Evolutionary conservation across 2,888 invertebrate species (phyloP).

Genomic region (Xanthia togata): DNA sequence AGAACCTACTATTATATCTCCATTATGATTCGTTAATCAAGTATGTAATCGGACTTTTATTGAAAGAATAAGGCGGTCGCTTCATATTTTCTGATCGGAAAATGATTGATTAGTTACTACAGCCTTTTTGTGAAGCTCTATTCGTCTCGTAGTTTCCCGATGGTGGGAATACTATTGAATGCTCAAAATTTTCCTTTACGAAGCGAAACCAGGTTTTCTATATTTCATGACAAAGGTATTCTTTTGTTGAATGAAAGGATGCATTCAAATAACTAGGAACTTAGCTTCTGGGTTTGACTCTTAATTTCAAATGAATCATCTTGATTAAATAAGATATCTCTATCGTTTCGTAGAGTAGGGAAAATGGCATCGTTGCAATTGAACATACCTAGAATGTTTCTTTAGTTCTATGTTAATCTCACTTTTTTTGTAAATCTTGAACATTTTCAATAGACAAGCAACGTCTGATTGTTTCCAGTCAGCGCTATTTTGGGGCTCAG

Average conservation of each 20-base stretch:
- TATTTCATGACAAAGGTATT: slow-evolving; percentile 1
- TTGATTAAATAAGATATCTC: background rate
- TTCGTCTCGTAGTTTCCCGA: slow-evolving; percentile 35
- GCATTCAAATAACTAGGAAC: background rate
- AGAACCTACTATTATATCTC: slow-evolving; percentile 19
- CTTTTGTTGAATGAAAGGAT: background rate
- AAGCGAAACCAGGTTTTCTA: background rate
- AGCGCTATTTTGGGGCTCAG: slow-evolving; percentile 46
- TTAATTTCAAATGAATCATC: background rate
- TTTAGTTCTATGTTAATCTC: background rate
- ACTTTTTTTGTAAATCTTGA: slow-evolving; percentile 8
- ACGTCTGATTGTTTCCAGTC: slow-evolving; percentile 46
- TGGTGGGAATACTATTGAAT: slow-evolving; percentile 29
- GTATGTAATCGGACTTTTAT: slow-evolving; percentile 56
- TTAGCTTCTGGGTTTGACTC: background rate
- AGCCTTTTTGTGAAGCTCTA: slow-evolving; percentile 28
- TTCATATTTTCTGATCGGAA: slow-evolving; percentile 51
- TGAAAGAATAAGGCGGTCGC: slow-evolving; percentile 38
- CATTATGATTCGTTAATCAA: slow-evolving; percentile 48
- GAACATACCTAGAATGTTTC: background rate
- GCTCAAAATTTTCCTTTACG: slow-evolving; percentile 9
- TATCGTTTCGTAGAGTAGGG: background rate
- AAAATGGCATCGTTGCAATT: slow-evolving; percentile 3
- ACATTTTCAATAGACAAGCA: slow-evolving; percentile 43
- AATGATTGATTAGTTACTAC: slow-evolving; percentile 53